These are phyloP conservation scores for Chelonus insularis DNA, from an alignment of 1,140 invertebrate species.

Conservation along the genomic window DNA sequence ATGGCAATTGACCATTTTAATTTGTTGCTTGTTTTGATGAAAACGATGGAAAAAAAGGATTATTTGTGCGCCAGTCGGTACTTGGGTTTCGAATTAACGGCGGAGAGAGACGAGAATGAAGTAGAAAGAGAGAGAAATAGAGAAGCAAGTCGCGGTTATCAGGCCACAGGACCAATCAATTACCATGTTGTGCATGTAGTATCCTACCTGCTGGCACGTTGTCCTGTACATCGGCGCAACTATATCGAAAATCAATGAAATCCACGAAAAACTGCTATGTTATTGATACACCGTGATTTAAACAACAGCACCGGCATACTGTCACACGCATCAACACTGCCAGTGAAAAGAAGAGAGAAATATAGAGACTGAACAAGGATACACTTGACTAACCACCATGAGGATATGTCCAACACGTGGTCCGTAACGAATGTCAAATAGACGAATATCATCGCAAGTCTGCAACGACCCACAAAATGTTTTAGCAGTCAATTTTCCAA, in stretches of 20 bases:
- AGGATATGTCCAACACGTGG: constrained; percentile 27
- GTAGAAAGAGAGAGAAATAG: constrained; percentile 12
- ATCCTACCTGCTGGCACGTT: constrained; percentile 1
- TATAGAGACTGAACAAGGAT: neutral
- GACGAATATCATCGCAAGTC: neutral
- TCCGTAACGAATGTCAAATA: constrained; percentile 19
- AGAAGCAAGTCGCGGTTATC: constrained; percentile 21
- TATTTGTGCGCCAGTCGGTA: constrained; percentile 3
- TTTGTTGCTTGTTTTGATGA: constrained; percentile 12
- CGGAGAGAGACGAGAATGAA: neutral
- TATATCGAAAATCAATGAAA: constrained; percentile 31
- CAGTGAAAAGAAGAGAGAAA: no score
- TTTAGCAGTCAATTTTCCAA: no score
- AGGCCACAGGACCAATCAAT: constrained; percentile 30
- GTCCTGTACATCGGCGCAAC: constrained; percentile 18
- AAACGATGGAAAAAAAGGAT: neutral
- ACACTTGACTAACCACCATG: neutral
- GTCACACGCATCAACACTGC: constrained; percentile 10
- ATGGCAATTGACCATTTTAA: constrained; percentile 10
- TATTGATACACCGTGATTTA: constrained; percentile 32
- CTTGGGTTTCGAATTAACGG: constrained; percentile 2
- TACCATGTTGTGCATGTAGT: constrained; percentile 26
- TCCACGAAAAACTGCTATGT: constrained; percentile 26
- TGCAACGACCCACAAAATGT: neutral
- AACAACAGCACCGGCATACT: constrained; percentile 17